A percentile compares a stretch with the other conserved stretches of the same genome.
These are phyloP conservation scores for Chouioia cunea DNA, from an alignment of 2,888 invertebrate genomes.

Conservation along the genomic window DNA sequence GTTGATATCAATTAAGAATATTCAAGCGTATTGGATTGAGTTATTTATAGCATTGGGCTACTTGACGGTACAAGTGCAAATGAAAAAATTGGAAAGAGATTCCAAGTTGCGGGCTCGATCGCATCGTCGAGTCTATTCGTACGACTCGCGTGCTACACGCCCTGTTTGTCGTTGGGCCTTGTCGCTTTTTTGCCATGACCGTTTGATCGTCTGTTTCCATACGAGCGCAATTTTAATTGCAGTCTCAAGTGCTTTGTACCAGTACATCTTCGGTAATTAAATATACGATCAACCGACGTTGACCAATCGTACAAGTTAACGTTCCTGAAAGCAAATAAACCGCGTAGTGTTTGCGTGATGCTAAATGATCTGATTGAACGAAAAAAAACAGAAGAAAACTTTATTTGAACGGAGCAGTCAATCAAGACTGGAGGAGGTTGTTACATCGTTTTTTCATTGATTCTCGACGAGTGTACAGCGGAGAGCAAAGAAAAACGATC, in stretches of 20 bases:
- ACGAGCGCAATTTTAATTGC: conserved; percentile 29
- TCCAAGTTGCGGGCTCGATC: conserved; percentile 31
- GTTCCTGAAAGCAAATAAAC: too few relatives aligned
- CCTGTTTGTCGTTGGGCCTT: conserved; percentile 35
- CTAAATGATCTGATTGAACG: too few relatives aligned
- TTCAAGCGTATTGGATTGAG: conserved; percentile 15
- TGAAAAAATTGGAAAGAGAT: conserved; percentile 37
- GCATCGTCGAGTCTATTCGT: conserved; percentile 39
- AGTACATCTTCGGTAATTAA: too few relatives aligned
- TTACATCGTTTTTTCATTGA: conserved; percentile 23
- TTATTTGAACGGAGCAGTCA: conserved; percentile 5
- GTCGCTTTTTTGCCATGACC: background rate
- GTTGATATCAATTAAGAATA: background rate
- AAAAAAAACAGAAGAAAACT: background rate
- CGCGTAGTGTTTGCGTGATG: too few relatives aligned
- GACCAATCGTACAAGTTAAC: too few relatives aligned
- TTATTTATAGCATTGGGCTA: conserved; percentile 27
- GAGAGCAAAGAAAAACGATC: conserved; percentile 10
- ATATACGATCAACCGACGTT: too few relatives aligned
- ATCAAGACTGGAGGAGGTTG: conserved; percentile 30
- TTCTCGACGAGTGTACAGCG: conserved; percentile 8
- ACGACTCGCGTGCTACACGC: background rate
- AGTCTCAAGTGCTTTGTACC: background rate
- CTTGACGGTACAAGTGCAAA: conserved; percentile 27
- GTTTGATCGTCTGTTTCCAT: conserved; percentile 16